These are phyloP conservation scores for Rhegmatorhina hoffmannsi DNA, from an alignment of 2,113 vertebrate genomes.

Conservation along the genomic window DNA sequence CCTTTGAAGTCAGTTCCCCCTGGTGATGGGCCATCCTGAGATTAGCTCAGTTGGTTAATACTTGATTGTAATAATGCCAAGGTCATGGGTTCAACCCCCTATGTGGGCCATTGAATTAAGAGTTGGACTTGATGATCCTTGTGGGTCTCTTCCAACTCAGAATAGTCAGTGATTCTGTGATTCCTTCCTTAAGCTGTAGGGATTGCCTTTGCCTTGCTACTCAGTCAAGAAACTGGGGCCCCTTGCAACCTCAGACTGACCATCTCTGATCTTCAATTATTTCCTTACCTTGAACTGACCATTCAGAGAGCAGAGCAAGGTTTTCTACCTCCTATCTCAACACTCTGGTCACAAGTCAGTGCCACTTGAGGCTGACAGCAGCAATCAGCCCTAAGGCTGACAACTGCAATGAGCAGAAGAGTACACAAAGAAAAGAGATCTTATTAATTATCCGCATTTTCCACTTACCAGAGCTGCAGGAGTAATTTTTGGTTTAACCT, in stretches of 20 bases:
- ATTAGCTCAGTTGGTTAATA: no score
- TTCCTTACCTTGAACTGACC: background rate
- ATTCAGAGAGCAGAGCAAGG: background rate
- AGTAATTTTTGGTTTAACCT: background rate
- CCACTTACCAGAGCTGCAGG: background rate
- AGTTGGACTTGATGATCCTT: no score
- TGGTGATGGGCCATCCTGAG: background rate
- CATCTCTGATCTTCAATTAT: background rate
- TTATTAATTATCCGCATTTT: background rate
- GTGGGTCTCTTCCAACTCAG: no score
- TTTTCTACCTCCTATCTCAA: background rate
- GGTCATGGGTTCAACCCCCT: no score
- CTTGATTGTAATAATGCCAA: no score
- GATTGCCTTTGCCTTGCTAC: background rate
- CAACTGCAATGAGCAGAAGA: background rate
- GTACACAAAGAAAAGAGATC: background rate
- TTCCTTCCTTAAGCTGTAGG: background rate
- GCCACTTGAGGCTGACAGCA: background rate
- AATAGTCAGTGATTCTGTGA: no score
- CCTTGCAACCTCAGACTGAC: background rate
- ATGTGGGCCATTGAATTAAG: no score
- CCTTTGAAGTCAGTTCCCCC: background rate
- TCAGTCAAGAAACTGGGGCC: background rate
- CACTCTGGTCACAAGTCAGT: background rate
- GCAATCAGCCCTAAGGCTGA: background rate